Conservation (phyloP, 2,888 invertebrate species). For the Catocala nupta region DNA sequence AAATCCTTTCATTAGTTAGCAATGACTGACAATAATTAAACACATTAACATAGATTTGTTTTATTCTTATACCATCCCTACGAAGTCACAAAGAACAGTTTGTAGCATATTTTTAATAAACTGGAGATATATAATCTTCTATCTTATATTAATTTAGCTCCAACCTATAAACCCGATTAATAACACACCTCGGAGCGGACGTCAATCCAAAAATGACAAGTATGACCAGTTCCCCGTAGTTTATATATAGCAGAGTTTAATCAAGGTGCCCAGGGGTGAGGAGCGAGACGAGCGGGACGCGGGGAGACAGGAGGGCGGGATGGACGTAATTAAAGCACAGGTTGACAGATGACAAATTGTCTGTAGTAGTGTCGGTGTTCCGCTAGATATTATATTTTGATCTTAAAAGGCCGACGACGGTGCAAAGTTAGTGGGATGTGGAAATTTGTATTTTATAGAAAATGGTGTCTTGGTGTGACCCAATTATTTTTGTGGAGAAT, state of each 20-base stretch:
- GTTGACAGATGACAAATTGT: slow-evolving; percentile 83
- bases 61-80: too few species aligned
- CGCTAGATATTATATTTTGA: slow-evolving; percentile 61
- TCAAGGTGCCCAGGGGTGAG: slow-evolving; percentile 71
- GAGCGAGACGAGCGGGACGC: slow-evolving; percentile 38
- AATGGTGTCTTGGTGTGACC: neutral
- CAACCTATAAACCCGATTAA: slow-evolving; percentile 44
- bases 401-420: slow-evolving; percentile 38
- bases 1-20: too few species aligned
- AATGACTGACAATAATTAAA: too few species aligned
- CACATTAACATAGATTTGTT: too few species aligned
- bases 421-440: slow-evolving; percentile 42
- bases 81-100: too few species aligned
- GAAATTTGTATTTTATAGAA: slow-evolving; percentile 18
- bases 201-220: slow-evolving; percentile 65
- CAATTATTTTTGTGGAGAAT: neutral
- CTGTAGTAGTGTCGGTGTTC: slow-evolving; percentile 56
- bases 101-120: too few species aligned
- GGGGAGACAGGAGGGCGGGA: slow-evolving; percentile 27
- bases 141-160: slow-evolving; percentile 17
- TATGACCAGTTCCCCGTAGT: slow-evolving; percentile 62
- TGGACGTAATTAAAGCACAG: slow-evolving; percentile 77
- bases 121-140: neutral
- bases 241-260: slow-evolving; percentile 76
- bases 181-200: slow-evolving; percentile 43